phyloP scores from a whole-genome alignment of 2,797 vertebrate genomes.

The Thamnophis elegans region DNA sequence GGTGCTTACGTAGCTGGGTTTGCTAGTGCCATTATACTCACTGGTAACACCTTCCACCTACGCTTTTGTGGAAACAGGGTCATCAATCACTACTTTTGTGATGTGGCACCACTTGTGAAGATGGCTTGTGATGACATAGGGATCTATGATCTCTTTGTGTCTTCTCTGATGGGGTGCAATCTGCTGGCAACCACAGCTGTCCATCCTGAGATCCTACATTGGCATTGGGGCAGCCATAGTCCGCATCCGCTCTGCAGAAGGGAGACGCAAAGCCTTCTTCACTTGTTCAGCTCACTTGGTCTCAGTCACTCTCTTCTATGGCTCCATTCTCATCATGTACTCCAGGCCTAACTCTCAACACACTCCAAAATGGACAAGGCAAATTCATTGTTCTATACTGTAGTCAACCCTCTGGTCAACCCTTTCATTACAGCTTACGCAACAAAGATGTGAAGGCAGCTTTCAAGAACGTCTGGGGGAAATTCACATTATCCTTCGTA shows the following conservation, averaged over 20 bases:
- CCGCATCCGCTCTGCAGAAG: constrained; percentile 29
- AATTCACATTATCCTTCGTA: accelerated
- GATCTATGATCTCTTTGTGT: constrained; percentile 39
- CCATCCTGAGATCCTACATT: constrained; percentile 35
- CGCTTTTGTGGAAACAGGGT: constrained; percentile 54
- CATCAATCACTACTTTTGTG: constrained; percentile 60
- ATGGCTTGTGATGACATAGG: constrained; percentile 38
- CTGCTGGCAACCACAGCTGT: constrained; percentile 30
- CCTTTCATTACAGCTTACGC: constrained; percentile 47
- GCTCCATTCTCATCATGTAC: constrained; percentile 41
- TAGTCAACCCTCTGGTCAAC: constrained; percentile 35
- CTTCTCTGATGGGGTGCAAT: constrained; percentile 39
- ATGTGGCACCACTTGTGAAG: constrained; percentile 47
- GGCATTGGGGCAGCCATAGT: constrained; percentile 20
- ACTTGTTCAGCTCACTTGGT: constrained; percentile 50
- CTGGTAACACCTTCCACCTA: constrained; percentile 44
- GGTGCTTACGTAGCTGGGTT: constrained; percentile 43
- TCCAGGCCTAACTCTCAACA: constrained; percentile 27
- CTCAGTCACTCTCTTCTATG: constrained; percentile 37
- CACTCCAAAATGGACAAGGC: constrained; percentile 46
- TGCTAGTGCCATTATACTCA: constrained; percentile 40
- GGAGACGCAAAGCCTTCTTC: not conserved
- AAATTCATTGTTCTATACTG: constrained; percentile 48
- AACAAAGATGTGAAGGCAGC: constrained; percentile 52
- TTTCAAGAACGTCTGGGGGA: constrained; percentile 24